A percentile compares a stretch with the other conserved stretches of the same genome.
Conservation (phyloP, 2,888 invertebrate genomes). For the Halictus quadricinctus region DNA sequence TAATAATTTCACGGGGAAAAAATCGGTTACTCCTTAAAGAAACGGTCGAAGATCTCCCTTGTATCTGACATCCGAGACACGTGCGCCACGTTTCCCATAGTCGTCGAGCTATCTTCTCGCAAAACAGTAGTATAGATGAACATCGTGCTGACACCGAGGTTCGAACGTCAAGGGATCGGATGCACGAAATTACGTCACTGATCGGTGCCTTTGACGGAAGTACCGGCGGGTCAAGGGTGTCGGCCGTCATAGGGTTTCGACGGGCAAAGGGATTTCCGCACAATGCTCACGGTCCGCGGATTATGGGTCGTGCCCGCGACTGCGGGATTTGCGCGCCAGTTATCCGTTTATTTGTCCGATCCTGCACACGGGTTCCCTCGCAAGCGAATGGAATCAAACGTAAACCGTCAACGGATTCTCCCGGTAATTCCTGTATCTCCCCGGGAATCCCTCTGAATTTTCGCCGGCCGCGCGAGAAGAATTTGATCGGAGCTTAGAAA, state of each 20-base stretch:
- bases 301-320: conserved; percentile 51
- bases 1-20: not conserved
- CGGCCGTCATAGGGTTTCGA: not conserved
- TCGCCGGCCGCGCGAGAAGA: not conserved
- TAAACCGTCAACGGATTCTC: not conserved
- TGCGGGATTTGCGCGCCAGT: conserved; percentile 40
- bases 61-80: not conserved
- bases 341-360: conserved; percentile 40
- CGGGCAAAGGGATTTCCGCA: conserved; percentile 30
- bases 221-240: not conserved
- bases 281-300: conserved; percentile 27
- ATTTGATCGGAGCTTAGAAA: not conserved
- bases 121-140: not conserved
- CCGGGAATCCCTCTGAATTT: not conserved
- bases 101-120: not conserved
- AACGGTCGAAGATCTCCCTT: not conserved
- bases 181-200: conserved; percentile 16
- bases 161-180: not conserved
- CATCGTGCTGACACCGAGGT: not conserved
- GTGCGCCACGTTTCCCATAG: not conserved
- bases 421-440: not conserved
- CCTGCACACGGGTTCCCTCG: not conserved
- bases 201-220: conserved; percentile 9
- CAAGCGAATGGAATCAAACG: not conserved
- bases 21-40: not conserved